Base-by-base conservation (phyloP, 2,797 vertebrate genomes). In the Enoplosus armatus region DNA sequence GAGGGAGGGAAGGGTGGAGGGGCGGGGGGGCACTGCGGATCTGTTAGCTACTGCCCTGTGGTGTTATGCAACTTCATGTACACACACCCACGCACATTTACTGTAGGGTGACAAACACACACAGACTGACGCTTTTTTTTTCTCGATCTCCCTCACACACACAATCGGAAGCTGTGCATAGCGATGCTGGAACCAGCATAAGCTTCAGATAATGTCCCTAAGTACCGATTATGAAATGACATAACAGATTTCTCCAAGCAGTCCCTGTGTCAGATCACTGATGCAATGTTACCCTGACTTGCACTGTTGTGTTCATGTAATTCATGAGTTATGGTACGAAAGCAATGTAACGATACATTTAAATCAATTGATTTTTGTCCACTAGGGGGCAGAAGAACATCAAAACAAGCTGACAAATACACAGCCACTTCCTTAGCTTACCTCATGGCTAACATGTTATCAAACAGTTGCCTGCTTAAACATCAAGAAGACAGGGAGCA, bases 1-100 rank as follows among this genome's bases (percentile, higher is more conserved):
- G 63, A 60, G 63, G 54, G 61, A 73, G 68, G 74, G 63, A 41
- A 33, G 60, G 64, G 48, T n/a, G 77, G 72, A 24, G 72, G 37
- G 53, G 37, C n/a, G n/a, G n/a, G 54, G 87, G 77, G 80, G 87
- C 85, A 93, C 90, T 93, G 93, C 92, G 83, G 91, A 89, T 90
- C 85, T 83, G 79, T 80, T 90, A 66, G 87, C 82, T 83, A 64
- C 84, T 89, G 85, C 80, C 89, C 84, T 69, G 76, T 86, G 85
- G 77, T 84, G 79, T 93, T 92, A 90, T 75, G 85, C 89, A 92
- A 93, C 89, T 89, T 85, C 82, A 79, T 87, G 81, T 82, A 87
- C 73, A 80, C 81, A 86, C 85, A 68, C 72, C 15, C 79, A 78
- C 59, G 71, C 78, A 84, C 66, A 79, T 74, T 77, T 67, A 81